Evolutionary conservation across 2,888 invertebrate species (phyloP), one percentile per base, ranked within the genome.

Genomic region (Punctoribates punctum): DNA sequence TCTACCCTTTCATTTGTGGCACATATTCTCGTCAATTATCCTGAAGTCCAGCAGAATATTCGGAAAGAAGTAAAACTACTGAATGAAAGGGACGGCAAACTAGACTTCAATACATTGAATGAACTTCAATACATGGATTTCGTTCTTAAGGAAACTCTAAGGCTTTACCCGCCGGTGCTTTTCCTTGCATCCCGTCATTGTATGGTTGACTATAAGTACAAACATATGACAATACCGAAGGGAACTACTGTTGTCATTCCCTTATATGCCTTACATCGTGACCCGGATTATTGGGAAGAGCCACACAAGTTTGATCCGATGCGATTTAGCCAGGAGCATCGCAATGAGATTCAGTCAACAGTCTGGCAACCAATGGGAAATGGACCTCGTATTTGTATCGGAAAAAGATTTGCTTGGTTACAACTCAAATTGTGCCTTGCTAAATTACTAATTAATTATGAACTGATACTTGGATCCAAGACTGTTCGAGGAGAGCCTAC

Each of bases 271-370:
- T 77, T 82, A 11, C 82, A 82, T 73, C 79, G 80, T 48, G 79
- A 81, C 74, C 80, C 80, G 0, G 72, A 79, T 5, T 60, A 78
- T 6, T 82, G 81, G 81, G 79, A 79, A 8, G 79, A 81, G 20
- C 80, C 81, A 8, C 79, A 79, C 62, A 75, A 76, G 20, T 81
- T 82, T 54, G 79, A 81, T 65, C 81, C 81, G 0, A 79, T 81
- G 0, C 77, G 82, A 54, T 82, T 80, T 46, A 74, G 77, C 11
- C 29, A 74, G 8, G 27, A 46, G 0, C 38, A 29, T n/a, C 8
- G 20, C 1, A 25, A 42, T 67, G 60, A 75, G 11, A n/a, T 27
- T 5, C 54, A 77, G 29, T 73, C 67, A 9, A 67, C 74, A 29
- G 51, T 79, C 0, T 79, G 60, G 51, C 73, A 80, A 20, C 79